Conservation (phyloP, 1,140 invertebrate genomes). For the Holcopasites calliopsidis region DNA sequence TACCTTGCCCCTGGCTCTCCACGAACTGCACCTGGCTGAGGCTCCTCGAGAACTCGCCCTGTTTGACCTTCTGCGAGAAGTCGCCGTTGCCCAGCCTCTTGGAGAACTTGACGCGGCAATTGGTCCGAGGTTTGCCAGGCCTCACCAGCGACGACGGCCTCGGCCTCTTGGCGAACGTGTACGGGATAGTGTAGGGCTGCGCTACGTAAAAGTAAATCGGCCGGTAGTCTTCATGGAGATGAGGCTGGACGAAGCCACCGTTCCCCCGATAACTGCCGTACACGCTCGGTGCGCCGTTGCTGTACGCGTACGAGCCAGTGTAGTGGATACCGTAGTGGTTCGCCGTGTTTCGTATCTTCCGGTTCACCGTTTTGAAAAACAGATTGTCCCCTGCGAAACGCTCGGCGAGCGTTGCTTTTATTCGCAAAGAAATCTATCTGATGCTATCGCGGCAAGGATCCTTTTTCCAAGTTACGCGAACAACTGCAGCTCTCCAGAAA, state of each 20-base stretch:
- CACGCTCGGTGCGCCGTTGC: slow-evolving; percentile 73
- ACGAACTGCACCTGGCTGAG: slow-evolving; percentile 75
- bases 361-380: slow-evolving; percentile 71
- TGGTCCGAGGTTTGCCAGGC: slow-evolving; percentile 58
- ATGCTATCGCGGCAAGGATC: too few species aligned
- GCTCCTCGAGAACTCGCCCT: slow-evolving; percentile 76
- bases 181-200: slow-evolving; percentile 77
- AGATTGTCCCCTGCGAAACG: not conserved
- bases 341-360: slow-evolving; percentile 75
- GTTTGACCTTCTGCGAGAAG: slow-evolving; percentile 76
- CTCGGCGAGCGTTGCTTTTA: too few species aligned
- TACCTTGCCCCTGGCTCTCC: slow-evolving; percentile 70
- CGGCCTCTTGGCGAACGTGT: slow-evolving; percentile 74
- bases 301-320: slow-evolving; percentile 74
- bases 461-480: too few species aligned
- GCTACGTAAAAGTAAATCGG: slow-evolving; percentile 78
- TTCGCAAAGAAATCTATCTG: too few species aligned
- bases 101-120: slow-evolving; percentile 74
- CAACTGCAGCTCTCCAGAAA: too few species aligned
- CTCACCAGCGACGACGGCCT: slow-evolving; percentile 68
- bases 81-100: slow-evolving; percentile 73
- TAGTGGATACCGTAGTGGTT: slow-evolving; percentile 75
- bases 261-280: slow-evolving; percentile 57
- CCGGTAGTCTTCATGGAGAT: slow-evolving; percentile 74
- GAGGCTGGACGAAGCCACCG: slow-evolving; percentile 54